Base-by-base conservation (phyloP, 2,797 vertebrate species). In the Pelobates cultripes region DNA sequence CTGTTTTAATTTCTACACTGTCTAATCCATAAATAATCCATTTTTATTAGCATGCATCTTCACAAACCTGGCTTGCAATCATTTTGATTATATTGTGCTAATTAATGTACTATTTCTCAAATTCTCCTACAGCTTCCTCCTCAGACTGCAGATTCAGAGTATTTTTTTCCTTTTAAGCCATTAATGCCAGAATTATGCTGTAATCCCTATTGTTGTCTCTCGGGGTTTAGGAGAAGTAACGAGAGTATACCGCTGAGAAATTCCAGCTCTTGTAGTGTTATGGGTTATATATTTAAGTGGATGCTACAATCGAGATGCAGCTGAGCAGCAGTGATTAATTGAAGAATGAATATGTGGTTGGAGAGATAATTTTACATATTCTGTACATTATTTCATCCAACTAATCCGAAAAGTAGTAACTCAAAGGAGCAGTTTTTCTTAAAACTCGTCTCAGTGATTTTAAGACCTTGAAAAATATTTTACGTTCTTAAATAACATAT, bases 21-120 rank as follows among this genome's bases (percentile, higher is more conserved):
- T 28, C 28, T 28, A 28, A 28, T 28, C 28, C 28, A 28, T 51
- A 3, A 51, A 51, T 6, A 64, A 14, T 3, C 5, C 2, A 14
- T 15, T 45, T 71, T 60, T 41, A 67, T 72, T 77, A 67, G 40
- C 43, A 64, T 77, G 68, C 9, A 43, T 51, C n/a, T 51, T 8
- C 41, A 66, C 40, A 64, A 81, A 76, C 43, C 66, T 42, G 47
- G 17, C 69, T 70, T 70, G 51, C 43, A n/a, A 78, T 78, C 14
- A 66, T 73, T 79, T 61, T 78, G 70, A 78, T 83, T 83, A 83
- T 78, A 73, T 78, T 69, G 43, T 74, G 70, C 63, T 78, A 83
- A 80, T 84, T 76, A 79, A 79, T 79, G 69, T 60, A 79, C 79
- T 80, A 44, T 17, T 44, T 72, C 8, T 2, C 4, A 40, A 44